phyloP scores from a whole-genome alignment of 2,888 invertebrate genomes.

The Enchytraeus crypticus region DNA sequence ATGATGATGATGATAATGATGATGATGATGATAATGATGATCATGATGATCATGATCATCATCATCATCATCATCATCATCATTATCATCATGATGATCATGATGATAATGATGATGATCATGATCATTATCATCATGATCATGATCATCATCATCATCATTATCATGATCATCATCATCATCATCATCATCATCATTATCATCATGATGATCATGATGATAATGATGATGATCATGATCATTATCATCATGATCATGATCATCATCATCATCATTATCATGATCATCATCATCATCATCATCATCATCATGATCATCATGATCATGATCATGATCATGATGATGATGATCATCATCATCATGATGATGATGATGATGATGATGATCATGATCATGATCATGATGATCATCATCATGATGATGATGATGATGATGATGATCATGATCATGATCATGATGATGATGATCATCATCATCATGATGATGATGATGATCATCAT shows the following conservation, averaged over 20 bases:
- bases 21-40: neutral
- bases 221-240: neutral
- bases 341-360: neutral
- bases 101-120: neutral
- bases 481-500: too few species aligned
- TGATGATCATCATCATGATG: neutral
- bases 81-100: too few species aligned
- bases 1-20: neutral
- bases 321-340: neutral
- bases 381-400: neutral
- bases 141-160: neutral
- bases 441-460: neutral
- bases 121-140: neutral
- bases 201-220: neutral
- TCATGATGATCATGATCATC: neutral
- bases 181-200: neutral
- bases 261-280: constrained; percentile 4
- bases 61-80: too few species aligned
- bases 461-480: too few species aligned
- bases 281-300: neutral
- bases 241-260: neutral
- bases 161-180: constrained; percentile 1
- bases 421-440: neutral
- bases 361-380: neutral
- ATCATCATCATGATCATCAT: neutral